These are phyloP conservation scores for Tetramorium parvispinum DNA, from an alignment of 1,140 invertebrate species.

Conservation along the genomic window DNA sequence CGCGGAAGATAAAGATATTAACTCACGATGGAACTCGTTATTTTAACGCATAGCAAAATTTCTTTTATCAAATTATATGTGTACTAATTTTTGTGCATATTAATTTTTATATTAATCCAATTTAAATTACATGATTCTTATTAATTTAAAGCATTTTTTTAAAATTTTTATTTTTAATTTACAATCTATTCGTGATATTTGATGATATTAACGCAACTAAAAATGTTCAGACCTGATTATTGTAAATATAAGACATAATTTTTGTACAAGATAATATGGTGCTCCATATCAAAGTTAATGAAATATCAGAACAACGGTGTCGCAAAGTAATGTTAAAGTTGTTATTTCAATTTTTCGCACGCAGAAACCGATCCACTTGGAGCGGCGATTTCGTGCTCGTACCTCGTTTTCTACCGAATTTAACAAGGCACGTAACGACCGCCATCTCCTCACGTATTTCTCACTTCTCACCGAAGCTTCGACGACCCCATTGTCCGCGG, in stretches of 20 bases:
- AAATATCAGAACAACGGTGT: background rate
- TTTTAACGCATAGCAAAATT: background rate
- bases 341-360: conserved; percentile 36
- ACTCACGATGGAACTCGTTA: background rate
- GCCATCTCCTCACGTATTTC: conserved; percentile 46
- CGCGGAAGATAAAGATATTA: background rate
- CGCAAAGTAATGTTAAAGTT: background rate
- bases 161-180: background rate
- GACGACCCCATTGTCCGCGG: conserved; percentile 39
- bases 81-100: no score
- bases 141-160: background rate
- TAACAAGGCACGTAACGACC: conserved; percentile 49
- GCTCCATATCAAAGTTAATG: background rate
- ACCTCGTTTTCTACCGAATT: conserved; percentile 34
- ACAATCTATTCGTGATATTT: background rate
- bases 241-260: background rate
- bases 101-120: background rate
- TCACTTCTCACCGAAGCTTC: conserved; percentile 22
- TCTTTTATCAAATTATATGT: background rate
- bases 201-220: background rate
- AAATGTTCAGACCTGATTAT: background rate
- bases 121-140: background rate
- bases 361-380: background rate
- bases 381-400: conserved; percentile 1
- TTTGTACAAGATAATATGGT: background rate